Base-by-base conservation (phyloP, 1,140 invertebrate genomes). In the Ceratitis capitata region DNA sequence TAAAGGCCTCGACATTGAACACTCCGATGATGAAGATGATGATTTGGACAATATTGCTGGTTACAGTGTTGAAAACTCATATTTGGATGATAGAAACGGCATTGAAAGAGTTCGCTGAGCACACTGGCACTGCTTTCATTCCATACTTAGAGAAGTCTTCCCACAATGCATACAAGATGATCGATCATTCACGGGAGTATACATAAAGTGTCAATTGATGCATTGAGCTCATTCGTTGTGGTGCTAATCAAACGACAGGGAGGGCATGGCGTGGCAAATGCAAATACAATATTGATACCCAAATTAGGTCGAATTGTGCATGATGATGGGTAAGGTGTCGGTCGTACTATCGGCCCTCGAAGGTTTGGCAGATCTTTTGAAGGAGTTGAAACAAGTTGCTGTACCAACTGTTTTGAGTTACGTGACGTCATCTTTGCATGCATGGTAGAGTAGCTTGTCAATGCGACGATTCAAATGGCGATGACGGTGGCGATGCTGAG, bases 71-170 rank as follows among this genome's bases (percentile, higher is more conserved):
- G 95, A 96, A 89, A 97, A 97, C 92, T 92, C 95, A 1, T 97
- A 94, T 89, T 92, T 96, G 51, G 94, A 95, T 87, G 96, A 97
- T 90, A 97, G 97, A 89, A 96, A 96, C 94, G 85, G 94, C 95
- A 10, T 92, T 97, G 1, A 94, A 94, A 86, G 96, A 97, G 89
- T 93, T 97, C 47, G 95, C 95, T 42, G 88, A 92, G 86, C 92
- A 96, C 88, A 93, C 94, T 5, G 94, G 94, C 39, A 89, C 92
- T 85, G 93, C 94, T 7, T 97, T 97, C 89, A 87, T 95, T 42
- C 95, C 96, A 1, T 96, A 94, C 88, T 90, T 97, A 53, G 93
- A 96, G 88, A 93, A 91, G 85, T 93, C 94, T 83, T 96, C 95
- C 86, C 93, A 95, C 85, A 95, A 96, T 90, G 93, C 95, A 0